Evolutionary conservation across 1,140 invertebrate species (phyloP), one percentile per base, ranked within the genome.

Genomic region (Euglossa dilemma): DNA sequence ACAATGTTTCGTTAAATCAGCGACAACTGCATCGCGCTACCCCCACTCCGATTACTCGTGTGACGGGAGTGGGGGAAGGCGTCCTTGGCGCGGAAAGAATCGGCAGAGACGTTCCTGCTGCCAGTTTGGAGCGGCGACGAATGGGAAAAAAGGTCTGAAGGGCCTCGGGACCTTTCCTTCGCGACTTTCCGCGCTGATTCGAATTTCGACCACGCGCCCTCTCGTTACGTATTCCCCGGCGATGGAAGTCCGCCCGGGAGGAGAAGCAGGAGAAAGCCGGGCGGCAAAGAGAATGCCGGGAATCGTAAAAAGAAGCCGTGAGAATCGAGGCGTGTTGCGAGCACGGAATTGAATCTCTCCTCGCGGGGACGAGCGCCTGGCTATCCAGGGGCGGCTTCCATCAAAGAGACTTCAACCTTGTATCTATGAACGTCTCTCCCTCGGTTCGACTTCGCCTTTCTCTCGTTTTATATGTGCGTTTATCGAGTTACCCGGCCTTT

Each of bases 271-370:
- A 71, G n/a, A 52, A 47, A 66, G 59, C 25, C 28, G 50, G 85
- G 70, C 64, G 77, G 87, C 71, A 86, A 73, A 87, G 63, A 78
- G 77, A 83, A 87, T 75, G 84, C 54, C 59, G 69, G 80, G 87
- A 85, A 80, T 61, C 85, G 86, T 85, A 83, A 90, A 89, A 87
- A 91, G 90, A 89, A 90, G 89, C 89, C 88, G 91, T 91, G 90
- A 91, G 90, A 89, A 92, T 91, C 90, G 81, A 76, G 84, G 82
- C 85, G 78, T 82, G 85, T 87, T 86, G 88, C 79, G 88, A 89
- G 85, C 88, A 74, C 69, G 83, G 90, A 91, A 93, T 93, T 92
- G 91, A 93, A 92, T 93, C 86, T 87, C 83, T 78, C 52, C 1
- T 73, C 23, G 45, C 47, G 28, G 79, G 77, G 75, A 87, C 56